Base-by-base conservation (phyloP, 2,888 invertebrate species). In the Congeria kusceri region DNA sequence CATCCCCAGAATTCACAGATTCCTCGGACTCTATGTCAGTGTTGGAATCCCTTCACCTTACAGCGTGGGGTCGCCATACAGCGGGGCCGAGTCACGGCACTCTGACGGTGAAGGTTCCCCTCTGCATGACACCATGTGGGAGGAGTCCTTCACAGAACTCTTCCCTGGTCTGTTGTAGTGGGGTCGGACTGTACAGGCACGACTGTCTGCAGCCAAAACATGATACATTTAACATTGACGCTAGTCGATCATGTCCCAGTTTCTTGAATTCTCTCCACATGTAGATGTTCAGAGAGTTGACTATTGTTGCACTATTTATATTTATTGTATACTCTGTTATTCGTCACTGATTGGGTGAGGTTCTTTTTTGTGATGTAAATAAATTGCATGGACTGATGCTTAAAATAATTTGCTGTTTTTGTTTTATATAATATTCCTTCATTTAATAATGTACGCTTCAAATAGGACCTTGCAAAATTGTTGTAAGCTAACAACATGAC, bases 121-220 rank as follows among this genome's bases (percentile, higher is more conserved):
- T 23, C 71, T 87, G 15, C 79, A 81, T 20, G 90, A 88, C 39
- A 71, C 82, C 62, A 46, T 85, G 18, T 91, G 92, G 89, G 88
- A 90, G 67, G 91, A 90, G 61, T 89, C 89, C 0, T 90, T 91
- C 77, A 86, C 87, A 25, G 91, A 91, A 80, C 77, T 91, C 39
- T 88, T 88, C 71, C 88, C 88, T 15, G 85, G 79, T 66, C 65
- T 88, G 25, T 47, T 85, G 59, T 88, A 76, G 63, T 29, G 25
- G 18, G n/a, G 23, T 58, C 27, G 13, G 39, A 39, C 39, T 39
- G 39, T 15, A 39, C 39, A 5, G 39, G n/a, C n/a, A n/a, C n/a
- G n/a, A n/a, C n/a, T n/a, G n/a, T n/a, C n/a, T n/a, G n/a, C n/a
- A 5, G 39, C 39, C 39, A 39, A 39, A 39, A 39, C 15, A 39